Conservation (phyloP, 2,797 vertebrate genomes). For the Sebastes jordani region DNA sequence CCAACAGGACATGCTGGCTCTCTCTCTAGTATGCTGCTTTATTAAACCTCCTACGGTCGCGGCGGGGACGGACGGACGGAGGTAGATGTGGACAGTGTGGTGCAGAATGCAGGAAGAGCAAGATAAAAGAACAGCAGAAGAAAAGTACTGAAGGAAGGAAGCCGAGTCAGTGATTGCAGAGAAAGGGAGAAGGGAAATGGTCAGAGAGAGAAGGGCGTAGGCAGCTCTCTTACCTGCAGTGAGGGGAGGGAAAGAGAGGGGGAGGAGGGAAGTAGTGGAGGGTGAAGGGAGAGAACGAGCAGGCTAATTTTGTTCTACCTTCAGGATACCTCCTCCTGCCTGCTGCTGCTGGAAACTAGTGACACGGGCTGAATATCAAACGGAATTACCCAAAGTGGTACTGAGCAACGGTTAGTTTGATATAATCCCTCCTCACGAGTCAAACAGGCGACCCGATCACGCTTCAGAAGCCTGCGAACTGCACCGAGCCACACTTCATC, state of each 20-base stretch:
- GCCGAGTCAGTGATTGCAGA: constrained; percentile 6
- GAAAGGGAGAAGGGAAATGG: constrained; percentile 1
- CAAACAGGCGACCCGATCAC: background rate
- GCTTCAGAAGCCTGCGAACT: background rate
- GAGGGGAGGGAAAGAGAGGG: background rate
- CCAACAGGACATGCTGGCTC: constrained; percentile 28
- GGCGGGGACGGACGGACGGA: background rate
- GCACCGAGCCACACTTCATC: background rate
- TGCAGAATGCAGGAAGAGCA: background rate
- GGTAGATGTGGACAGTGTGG: background rate
- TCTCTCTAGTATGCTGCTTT: constrained; percentile 41
- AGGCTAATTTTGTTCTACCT: constrained; percentile 55
- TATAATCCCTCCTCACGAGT: constrained; percentile 5
- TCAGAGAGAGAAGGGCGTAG: constrained; percentile 1
- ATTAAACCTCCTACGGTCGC: constrained; percentile 43
- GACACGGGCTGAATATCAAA: constrained; percentile 45
- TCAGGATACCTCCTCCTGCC: constrained; percentile 49
- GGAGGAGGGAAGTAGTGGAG: background rate
- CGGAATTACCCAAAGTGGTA: constrained; percentile 2
- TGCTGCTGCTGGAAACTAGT: constrained; percentile 37
- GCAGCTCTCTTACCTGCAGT: constrained; percentile 35
- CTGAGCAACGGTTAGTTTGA: constrained; percentile 21
- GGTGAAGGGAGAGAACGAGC: constrained; percentile 22
- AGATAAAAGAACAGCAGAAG: constrained; percentile 8
- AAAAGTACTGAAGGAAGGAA: constrained; percentile 10